A percentile compares a stretch with the other conserved stretches of the same genome.
These are phyloP conservation scores for Encarsia formosa DNA, from an alignment of 2,888 invertebrate species.

Conservation along the genomic window DNA sequence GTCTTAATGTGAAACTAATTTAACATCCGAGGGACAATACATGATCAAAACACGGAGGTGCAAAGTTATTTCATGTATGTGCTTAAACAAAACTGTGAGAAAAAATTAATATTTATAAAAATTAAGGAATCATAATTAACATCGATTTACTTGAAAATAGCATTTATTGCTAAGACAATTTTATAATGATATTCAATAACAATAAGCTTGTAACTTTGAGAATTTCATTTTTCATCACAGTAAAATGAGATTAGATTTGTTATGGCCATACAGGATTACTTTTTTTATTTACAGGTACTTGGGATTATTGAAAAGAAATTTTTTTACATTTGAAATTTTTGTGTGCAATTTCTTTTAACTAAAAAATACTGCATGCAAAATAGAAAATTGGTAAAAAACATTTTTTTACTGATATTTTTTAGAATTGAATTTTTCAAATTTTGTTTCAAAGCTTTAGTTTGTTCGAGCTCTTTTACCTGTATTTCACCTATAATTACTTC, in stretches of 20 bases:
- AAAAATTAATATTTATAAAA: not conserved
- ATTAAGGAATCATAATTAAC: not conserved
- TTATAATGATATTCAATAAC: too few relatives aligned
- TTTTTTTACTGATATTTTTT: constrained; percentile 7
- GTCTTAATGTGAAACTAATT: constrained; percentile 18
- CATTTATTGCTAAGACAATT: too few relatives aligned
- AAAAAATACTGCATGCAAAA: constrained; percentile 8
- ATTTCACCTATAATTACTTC: constrained; percentile 30
- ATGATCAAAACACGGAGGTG: constrained; percentile 44
- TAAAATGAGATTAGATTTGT: constrained; percentile 28
- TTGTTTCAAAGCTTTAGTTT: constrained; percentile 29
- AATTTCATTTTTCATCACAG: constrained; percentile 33
- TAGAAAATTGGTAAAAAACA: constrained; percentile 7
- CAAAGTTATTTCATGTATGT: constrained; percentile 34
- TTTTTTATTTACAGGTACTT: constrained; percentile 29
- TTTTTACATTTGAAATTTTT: too few relatives aligned
- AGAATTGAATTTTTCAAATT: constrained; percentile 34
- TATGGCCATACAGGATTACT: constrained; percentile 23
- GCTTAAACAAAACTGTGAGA: constrained; percentile 35
- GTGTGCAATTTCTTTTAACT: not conserved
- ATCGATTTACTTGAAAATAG: not conserved
- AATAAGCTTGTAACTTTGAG: too few relatives aligned
- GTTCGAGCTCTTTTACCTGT: constrained; percentile 28
- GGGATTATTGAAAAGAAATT: too few relatives aligned
- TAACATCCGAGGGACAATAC: constrained; percentile 44